Evolutionary conservation across 2,113 vertebrate species (phyloP).

Genomic region (Amazona guildingii): DNA sequence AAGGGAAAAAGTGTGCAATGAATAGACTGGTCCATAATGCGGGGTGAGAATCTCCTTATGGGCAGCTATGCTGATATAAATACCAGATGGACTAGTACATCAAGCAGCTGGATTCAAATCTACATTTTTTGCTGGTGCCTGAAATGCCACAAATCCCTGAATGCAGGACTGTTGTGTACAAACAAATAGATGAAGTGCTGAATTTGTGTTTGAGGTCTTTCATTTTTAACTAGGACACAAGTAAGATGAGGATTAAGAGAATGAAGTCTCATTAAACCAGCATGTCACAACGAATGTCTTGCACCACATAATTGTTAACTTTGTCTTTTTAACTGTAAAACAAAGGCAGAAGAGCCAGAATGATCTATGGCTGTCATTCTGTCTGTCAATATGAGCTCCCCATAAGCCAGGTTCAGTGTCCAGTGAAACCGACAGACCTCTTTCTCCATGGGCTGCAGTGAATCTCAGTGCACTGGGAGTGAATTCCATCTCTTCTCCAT

Average conservation of each 20-base stretch:
- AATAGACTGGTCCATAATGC: not conserved
- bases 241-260: not conserved
- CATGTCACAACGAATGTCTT: not conserved
- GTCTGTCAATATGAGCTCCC: not conserved
- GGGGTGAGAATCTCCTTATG: not conserved
- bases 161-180: not conserved
- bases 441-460: not conserved
- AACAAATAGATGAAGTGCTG: not conserved
- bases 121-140: not conserved
- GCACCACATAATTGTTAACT: not conserved
- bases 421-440: not conserved
- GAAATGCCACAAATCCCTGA: not conserved
- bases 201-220: not conserved
- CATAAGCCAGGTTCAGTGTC: not conserved
- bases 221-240: conserved; percentile 6
- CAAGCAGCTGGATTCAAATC: not conserved
- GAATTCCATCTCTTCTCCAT: not conserved
- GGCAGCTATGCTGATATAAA: not conserved
- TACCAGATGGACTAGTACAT: not conserved
- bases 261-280: not conserved
- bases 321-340: not conserved
- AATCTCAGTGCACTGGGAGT: not conserved
- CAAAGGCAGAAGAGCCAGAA: not conserved
- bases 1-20: not conserved
- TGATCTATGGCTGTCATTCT: not conserved